Conservation (phyloP, 2,888 invertebrate genomes). For the Agriopis leucophaearia region DNA sequence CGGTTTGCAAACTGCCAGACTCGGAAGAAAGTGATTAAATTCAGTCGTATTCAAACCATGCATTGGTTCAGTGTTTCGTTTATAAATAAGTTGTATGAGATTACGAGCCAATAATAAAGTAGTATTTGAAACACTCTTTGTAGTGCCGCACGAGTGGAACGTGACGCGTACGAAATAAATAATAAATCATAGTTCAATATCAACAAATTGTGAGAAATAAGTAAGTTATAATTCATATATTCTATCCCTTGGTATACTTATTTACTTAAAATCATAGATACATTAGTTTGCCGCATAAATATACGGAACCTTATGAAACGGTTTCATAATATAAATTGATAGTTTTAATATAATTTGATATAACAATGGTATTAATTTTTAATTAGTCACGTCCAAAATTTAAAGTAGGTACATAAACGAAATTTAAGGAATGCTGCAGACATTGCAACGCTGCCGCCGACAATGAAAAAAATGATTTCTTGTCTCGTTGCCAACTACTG, state of each 20-base stretch:
- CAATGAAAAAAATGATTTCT: slow-evolving; percentile 71
- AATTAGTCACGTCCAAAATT: no score
- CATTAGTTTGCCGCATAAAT: no score
- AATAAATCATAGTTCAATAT: not conserved
- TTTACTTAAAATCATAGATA: not conserved
- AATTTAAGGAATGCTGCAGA: slow-evolving; percentile 37
- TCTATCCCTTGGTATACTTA: not conserved
- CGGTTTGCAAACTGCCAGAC: slow-evolving; percentile 62
- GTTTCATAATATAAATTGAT: no score
- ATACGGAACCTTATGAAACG: no score
- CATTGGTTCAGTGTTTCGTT: slow-evolving; percentile 69
- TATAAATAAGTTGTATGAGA: slow-evolving; percentile 71
- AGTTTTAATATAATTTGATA: no score
- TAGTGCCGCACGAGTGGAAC: slow-evolving; percentile 54
- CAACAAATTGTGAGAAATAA: not conserved
- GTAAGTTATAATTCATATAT: slow-evolving; percentile 18
- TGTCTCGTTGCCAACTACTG: slow-evolving; percentile 76
- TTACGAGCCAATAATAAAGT: slow-evolving; percentile 65
- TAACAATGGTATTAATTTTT: no score
- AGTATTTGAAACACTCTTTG: slow-evolving; percentile 54
- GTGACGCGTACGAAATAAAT: slow-evolving; percentile 21
- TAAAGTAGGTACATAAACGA: slow-evolving; percentile 16
- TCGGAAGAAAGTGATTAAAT: slow-evolving; percentile 77
- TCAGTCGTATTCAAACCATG: slow-evolving; percentile 74
- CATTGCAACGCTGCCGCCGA: slow-evolving; percentile 46